Percentiles rank a stretch among this genome's conserved stretches.
These are phyloP conservation scores for Caligus rogercresseyi DNA, from an alignment of 1,140 invertebrate species.

Conservation along the genomic window DNA sequence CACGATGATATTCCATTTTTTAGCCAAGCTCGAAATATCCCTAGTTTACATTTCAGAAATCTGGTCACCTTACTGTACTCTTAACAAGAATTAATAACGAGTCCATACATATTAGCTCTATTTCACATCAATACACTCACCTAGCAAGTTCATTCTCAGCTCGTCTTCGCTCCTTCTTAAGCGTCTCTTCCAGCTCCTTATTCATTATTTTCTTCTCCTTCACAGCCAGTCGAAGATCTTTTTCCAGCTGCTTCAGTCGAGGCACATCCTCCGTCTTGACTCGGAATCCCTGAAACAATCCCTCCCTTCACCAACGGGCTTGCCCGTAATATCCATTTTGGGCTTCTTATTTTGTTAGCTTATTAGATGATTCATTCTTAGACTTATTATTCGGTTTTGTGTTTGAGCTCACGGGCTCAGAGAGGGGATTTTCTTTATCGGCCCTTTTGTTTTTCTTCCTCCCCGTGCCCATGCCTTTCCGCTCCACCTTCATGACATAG, in stretches of 20 bases:
- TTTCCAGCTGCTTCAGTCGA: not conserved
- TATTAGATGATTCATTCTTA: not conserved
- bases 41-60: no score
- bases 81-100: no score
- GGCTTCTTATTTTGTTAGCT: not conserved
- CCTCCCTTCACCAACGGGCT: slow-evolving; percentile 15
- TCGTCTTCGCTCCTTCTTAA: slow-evolving; percentile 1
- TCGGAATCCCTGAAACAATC: slow-evolving; percentile 17
- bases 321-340: slow-evolving; percentile 7
- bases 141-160: slow-evolving; percentile 8
- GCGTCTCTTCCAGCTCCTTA: not conserved
- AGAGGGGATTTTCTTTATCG: not conserved
- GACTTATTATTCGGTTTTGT: not conserved
- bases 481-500: slow-evolving; percentile 5
- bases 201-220: not conserved
- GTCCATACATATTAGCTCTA: no score
- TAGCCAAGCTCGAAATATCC: no score
- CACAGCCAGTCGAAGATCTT: not conserved
- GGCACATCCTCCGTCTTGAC: not conserved
- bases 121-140: no score
- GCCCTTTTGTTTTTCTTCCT: slow-evolving; percentile 15
- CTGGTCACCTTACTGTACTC: no score
- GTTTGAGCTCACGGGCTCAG: not conserved
- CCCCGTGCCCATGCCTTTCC: slow-evolving; percentile 14
- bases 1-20: no score